A percentile compares a stretch with the other conserved stretches of the same genome.
phyloP scores from a whole-genome alignment of 2,797 vertebrate genomes.

The Trachops cirrhosus region DNA sequence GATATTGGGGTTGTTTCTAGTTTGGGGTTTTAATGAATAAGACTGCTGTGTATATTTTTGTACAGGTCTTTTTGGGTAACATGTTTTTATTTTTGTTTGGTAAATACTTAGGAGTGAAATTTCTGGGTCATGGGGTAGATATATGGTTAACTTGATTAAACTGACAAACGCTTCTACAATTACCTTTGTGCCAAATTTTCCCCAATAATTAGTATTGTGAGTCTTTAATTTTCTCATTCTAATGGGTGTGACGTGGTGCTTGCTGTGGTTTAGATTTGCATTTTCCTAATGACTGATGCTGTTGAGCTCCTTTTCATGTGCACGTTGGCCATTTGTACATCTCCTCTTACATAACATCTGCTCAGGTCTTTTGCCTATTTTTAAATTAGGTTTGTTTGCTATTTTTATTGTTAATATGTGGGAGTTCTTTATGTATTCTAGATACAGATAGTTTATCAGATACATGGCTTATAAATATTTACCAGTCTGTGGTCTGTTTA shows the following conservation, averaged over 20 bases:
- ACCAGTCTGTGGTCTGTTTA: background rate
- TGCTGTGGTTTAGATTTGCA: background rate
- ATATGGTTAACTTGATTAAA: background rate
- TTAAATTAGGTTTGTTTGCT: background rate
- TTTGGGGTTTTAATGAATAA: background rate
- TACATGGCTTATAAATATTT: background rate
- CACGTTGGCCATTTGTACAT: background rate
- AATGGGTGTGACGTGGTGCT: background rate
- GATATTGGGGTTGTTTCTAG: background rate
- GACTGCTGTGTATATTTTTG: background rate
- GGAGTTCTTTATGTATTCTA: background rate
- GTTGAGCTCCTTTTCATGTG: background rate
- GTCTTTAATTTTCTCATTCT: background rate
- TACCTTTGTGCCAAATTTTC: background rate
- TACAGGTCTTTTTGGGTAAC: background rate
- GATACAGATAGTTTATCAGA: background rate
- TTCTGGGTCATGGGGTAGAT: background rate
- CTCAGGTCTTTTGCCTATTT: background rate
- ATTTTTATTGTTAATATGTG: background rate
- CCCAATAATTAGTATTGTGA: background rate
- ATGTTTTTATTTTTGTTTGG: slow-evolving; percentile 9
- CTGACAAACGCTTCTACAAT: background rate
- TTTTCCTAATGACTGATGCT: background rate
- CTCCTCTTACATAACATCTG: background rate
- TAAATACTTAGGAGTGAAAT: background rate